A percentile compares a stretch with the other conserved stretches of the same genome.
phyloP scores from a whole-genome alignment of 53 echinoderm and acorn worm genomes.

The Crossaster papposus region DNA sequence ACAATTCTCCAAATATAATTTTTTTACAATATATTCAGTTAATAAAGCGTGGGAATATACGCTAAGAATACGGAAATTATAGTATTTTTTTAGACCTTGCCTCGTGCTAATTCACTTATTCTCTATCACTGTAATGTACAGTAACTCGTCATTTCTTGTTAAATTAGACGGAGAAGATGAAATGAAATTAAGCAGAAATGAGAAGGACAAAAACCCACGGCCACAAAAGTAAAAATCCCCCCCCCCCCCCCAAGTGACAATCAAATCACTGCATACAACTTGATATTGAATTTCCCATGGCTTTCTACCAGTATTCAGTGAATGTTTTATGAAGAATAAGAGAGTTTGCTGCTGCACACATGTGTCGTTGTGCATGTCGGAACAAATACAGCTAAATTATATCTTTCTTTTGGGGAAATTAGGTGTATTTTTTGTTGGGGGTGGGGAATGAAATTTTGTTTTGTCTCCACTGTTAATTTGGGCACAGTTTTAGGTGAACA shows the following conservation, averaged over 20 bases:
- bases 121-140: background rate
- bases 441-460: too few relatives aligned
- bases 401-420: too few relatives aligned
- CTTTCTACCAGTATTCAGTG: background rate
- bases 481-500: too few relatives aligned
- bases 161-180: background rate
- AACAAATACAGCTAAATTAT: too few relatives aligned
- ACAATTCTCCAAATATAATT: background rate
- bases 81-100: background rate
- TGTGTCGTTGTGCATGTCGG: too few relatives aligned
- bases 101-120: background rate
- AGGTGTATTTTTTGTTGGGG: too few relatives aligned
- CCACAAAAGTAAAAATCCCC: background rate
- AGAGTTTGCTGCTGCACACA: too few relatives aligned
- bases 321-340: too few relatives aligned
- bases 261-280: background rate
- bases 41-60: background rate
- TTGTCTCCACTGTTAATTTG: too few relatives aligned
- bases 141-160: background rate
- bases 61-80: background rate
- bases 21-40: background rate
- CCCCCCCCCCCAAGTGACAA: background rate
- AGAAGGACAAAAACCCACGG: background rate
- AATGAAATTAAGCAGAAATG: constrained; percentile 7
- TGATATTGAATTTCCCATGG: background rate